Conservation (phyloP, 2,888 invertebrate genomes). For the Clitarchus hookeri region DNA sequence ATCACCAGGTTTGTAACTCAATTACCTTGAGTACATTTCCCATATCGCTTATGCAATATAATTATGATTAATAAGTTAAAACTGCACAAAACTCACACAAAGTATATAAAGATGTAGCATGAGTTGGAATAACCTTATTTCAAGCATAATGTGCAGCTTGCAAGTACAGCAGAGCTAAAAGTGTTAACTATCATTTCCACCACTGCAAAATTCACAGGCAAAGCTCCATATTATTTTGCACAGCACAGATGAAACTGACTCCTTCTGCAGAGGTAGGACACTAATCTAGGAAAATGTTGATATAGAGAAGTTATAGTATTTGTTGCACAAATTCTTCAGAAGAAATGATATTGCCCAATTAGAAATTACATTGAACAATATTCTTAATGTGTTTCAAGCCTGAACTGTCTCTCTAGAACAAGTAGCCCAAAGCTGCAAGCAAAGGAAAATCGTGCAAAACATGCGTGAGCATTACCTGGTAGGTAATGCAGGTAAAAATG, state of each 20-base stretch:
- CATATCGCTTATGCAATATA: too few species aligned
- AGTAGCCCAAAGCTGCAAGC: neutral
- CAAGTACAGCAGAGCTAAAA: neutral
- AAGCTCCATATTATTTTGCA: neutral
- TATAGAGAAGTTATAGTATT: too few species aligned
- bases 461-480: neutral
- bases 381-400: neutral
- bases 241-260: too few species aligned
- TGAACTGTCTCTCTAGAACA: neutral
- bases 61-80: neutral
- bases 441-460: neutral
- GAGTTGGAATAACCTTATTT: neutral
- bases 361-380: neutral
- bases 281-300: too few species aligned
- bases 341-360: neutral
- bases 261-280: too few species aligned
- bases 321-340: neutral
- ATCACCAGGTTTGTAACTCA: too few species aligned
- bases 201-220: conserved; percentile 14
- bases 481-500: neutral
- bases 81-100: neutral
- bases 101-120: too few species aligned
- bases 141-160: neutral
- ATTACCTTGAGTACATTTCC: too few species aligned
- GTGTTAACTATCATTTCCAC: neutral